phyloP scores from a whole-genome alignment of 2,113 vertebrate genomes.

The Varanus salvator region DNA sequence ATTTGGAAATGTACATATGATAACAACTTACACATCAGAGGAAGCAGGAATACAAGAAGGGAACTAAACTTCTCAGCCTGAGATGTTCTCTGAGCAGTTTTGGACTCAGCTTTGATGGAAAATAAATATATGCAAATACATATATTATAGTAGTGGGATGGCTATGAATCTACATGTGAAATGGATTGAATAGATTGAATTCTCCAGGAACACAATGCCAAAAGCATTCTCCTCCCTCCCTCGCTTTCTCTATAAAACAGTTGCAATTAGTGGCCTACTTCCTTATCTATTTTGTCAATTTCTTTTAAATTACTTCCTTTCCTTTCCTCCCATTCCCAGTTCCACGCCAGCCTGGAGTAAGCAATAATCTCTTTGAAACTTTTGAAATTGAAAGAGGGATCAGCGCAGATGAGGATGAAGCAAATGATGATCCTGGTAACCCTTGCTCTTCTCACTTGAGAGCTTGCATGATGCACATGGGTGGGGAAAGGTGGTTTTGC shows the following conservation, averaged over 20 bases:
- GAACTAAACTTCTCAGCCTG: constrained; percentile 12
- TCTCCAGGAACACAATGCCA: constrained; percentile 24
- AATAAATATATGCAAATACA: constrained; percentile 25
- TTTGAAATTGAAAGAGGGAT: constrained; percentile 94
- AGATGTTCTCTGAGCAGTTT: constrained; percentile 25
- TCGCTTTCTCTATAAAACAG: constrained; percentile 29
- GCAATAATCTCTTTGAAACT: constrained; percentile 86
- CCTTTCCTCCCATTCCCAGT: constrained; percentile 76
- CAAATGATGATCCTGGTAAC: constrained; percentile 92
- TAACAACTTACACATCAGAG: neutral
- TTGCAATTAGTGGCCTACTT: constrained; percentile 35
- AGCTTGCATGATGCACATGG: neutral
- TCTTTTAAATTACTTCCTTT: constrained; percentile 38
- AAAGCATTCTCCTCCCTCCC: neutral
- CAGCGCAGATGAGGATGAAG: constrained; percentile 87
- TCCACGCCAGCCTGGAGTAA: constrained; percentile 87
- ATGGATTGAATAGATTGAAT: constrained; percentile 47
- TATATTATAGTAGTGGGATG: constrained; percentile 4
- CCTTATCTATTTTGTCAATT: constrained; percentile 26
- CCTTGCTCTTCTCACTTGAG: fast-evolving
- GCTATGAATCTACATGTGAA: constrained; percentile 25
- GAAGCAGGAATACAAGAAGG: constrained; percentile 17
- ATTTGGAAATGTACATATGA: neutral
- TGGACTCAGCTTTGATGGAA: constrained; percentile 29
- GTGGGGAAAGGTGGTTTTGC: no score